Conservation (phyloP, 2,113 vertebrate genomes). For the Ranitomeya variabilis region DNA sequence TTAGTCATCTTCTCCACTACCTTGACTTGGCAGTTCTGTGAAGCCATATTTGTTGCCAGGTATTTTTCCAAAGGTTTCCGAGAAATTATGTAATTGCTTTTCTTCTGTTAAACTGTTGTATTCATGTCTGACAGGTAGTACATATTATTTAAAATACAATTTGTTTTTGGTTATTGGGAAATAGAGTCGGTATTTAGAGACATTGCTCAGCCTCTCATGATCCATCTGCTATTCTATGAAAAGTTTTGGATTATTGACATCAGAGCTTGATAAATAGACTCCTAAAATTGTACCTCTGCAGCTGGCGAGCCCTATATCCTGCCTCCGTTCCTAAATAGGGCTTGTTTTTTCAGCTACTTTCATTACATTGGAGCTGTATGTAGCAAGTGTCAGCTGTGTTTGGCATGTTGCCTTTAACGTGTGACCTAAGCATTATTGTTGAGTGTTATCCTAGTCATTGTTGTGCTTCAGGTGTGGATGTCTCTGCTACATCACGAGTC, state of each 20-base stretch:
- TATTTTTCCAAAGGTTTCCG: too few species aligned
- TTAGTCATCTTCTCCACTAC: too few species aligned
- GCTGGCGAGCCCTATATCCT: neutral
- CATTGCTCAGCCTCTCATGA: neutral
- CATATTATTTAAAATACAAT: too few species aligned
- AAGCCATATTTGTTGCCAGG: too few species aligned
- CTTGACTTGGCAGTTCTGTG: too few species aligned
- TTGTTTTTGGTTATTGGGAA: too few species aligned
- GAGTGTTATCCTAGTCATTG: constrained; percentile 2
- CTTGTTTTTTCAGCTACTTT: neutral
- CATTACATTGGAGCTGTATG: neutral
- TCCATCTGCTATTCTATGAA: neutral
- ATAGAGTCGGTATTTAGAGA: neutral
- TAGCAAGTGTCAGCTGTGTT: constrained; percentile 32
- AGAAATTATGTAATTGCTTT: neutral
- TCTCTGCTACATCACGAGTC: neutral
- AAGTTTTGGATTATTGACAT: neutral
- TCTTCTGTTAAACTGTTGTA: neutral
- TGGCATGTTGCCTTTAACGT: constrained; percentile 1
- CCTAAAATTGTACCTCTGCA: constrained; percentile 2
- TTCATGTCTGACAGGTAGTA: neutral
- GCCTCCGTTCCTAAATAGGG: neutral
- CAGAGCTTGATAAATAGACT: neutral
- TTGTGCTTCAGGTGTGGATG: constrained; percentile 19
- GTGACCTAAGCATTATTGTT: neutral